Conservation (phyloP, 1,140 invertebrate genomes). For the Sycophaga agraensis region DNA sequence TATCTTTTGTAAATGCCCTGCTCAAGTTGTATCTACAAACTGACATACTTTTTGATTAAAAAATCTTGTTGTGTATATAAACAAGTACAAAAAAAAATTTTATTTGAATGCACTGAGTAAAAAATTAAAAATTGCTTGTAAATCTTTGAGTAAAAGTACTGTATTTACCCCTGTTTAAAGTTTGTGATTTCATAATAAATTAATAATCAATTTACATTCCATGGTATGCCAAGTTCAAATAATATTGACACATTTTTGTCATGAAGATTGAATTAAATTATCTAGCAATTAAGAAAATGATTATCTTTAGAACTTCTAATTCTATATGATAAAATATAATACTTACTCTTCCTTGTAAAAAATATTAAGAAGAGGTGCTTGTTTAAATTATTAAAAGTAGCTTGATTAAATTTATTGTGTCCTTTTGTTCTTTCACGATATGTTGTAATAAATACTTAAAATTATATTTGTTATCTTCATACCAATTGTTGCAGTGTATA, state of each 20-base stretch:
- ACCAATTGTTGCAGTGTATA: slow-evolving; percentile 10
- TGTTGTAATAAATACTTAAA: slow-evolving; percentile 20
- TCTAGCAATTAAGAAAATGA: not conserved
- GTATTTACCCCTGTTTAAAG: slow-evolving; percentile 13
- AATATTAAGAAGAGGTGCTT: slow-evolving; percentile 1
- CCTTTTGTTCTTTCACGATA: not conserved
- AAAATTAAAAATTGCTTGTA: not conserved
- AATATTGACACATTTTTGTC: not conserved
- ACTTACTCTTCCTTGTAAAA: not conserved
- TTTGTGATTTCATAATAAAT: slow-evolving; percentile 1
- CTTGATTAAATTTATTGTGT: slow-evolving; percentile 1
- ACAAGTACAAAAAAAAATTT: not conserved
- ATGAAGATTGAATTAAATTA: not conserved
- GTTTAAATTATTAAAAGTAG: not conserved
- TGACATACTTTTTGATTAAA: too few relatives aligned
- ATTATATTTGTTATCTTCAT: slow-evolving; percentile 6
- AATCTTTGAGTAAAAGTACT: slow-evolving; percentile 14
- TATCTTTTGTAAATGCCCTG: not conserved
- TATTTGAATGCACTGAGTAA: too few relatives aligned
- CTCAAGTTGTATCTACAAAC: too few relatives aligned
- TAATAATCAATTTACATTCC: slow-evolving; percentile 24
- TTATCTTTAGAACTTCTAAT: not conserved
- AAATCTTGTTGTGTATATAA: too few relatives aligned
- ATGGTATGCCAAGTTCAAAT: not conserved
- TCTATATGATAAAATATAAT: slow-evolving; percentile 1